A percentile compares a stretch with the other conserved stretches of the same genome.
These are phyloP conservation scores for Artemia franciscana DNA, from an alignment of 1,140 invertebrate species.

Conservation along the genomic window DNA sequence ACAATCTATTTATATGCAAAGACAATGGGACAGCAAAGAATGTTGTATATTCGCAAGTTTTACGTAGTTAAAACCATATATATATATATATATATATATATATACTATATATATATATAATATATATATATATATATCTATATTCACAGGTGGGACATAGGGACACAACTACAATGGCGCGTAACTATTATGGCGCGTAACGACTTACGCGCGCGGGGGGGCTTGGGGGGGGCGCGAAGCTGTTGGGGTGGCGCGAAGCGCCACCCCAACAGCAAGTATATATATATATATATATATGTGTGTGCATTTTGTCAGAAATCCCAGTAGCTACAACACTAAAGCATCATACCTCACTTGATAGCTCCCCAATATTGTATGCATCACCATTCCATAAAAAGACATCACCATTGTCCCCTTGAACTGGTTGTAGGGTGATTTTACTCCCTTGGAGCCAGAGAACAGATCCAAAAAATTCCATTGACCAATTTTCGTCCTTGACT, in stretches of 20 bases:
- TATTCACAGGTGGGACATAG: too few relatives aligned
- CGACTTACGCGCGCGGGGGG: background rate
- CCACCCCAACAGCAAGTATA: background rate
- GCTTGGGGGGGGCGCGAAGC: background rate
- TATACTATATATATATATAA: too few relatives aligned
- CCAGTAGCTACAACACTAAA: background rate
- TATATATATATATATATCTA: too few relatives aligned
- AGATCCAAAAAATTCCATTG: background rate
- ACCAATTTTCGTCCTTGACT: background rate
- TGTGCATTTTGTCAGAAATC: background rate
- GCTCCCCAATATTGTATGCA: background rate
- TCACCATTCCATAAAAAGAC: background rate
- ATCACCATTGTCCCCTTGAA: background rate
- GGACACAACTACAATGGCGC: background rate
- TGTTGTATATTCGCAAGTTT: too few relatives aligned
- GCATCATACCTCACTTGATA: background rate
- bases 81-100: too few relatives aligned
- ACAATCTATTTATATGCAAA: too few relatives aligned
- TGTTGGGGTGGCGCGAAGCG: too few relatives aligned
- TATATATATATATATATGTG: background rate
- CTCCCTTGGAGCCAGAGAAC: background rate
- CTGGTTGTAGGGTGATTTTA: background rate
- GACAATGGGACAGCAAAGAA: too few relatives aligned
- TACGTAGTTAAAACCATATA: too few relatives aligned
- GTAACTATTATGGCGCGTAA: background rate